These are phyloP conservation scores for Pasiphila rectangulata DNA, from an alignment of 2,888 invertebrate species.

Conservation along the genomic window DNA sequence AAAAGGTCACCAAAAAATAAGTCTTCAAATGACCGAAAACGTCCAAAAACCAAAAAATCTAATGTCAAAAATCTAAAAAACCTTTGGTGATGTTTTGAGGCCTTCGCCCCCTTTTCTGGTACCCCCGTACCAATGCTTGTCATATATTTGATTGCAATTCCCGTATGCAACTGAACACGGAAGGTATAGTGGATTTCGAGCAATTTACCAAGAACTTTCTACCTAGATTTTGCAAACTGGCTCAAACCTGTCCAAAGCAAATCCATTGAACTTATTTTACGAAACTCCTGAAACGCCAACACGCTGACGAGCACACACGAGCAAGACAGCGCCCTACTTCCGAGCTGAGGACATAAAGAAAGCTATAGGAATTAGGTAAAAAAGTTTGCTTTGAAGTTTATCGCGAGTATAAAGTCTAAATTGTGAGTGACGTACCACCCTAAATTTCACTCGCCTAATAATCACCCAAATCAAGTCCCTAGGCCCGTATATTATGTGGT, in stretches of 20 bases:
- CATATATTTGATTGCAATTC: neutral
- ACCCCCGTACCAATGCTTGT: too few relatives aligned
- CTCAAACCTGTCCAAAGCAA: conserved; percentile 1
- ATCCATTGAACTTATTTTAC: neutral
- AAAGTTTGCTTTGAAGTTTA: neutral
- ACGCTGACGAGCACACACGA: too few relatives aligned
- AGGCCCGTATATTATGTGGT: too few relatives aligned
- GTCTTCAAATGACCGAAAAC: too few relatives aligned
- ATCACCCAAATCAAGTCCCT: too few relatives aligned
- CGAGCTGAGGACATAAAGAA: neutral
- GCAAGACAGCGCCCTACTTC: conserved; percentile 2
- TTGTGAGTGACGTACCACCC: neutral
- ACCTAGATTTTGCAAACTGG: neutral
- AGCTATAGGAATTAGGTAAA: neutral
- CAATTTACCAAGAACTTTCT: neutral
- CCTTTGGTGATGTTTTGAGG: too few relatives aligned
- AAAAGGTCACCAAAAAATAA: too few relatives aligned
- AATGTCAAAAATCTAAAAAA: too few relatives aligned
- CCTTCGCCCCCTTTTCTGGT: too few relatives aligned
- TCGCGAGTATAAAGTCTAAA: too few relatives aligned
- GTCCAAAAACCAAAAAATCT: too few relatives aligned
- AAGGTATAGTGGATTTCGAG: neutral
- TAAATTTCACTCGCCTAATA: too few relatives aligned
- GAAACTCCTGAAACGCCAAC: neutral
- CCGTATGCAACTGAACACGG: neutral